phyloP scores from a whole-genome alignment of 2,113 vertebrate species.

The Suncus etruscus region DNA sequence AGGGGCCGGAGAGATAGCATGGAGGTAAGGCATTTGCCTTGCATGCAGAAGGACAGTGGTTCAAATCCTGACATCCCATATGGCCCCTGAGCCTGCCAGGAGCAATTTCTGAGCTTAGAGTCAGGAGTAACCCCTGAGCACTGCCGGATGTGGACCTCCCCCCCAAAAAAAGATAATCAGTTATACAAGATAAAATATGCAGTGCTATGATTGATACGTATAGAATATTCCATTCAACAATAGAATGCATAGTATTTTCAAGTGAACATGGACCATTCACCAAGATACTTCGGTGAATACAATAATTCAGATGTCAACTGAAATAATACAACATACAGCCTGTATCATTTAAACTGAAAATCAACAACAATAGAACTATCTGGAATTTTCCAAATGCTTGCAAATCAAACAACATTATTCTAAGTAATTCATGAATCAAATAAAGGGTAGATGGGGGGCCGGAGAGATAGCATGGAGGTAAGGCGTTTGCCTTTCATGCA shows the following conservation, averaged over 20 bases:
- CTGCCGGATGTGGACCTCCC: no score
- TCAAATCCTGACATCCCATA: no score
- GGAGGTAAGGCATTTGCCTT: no score
- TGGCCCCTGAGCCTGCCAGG: no score
- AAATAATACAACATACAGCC: not conserved
- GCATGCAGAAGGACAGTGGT: no score
- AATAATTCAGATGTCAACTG: slow-evolving; percentile 1
- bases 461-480: no score
- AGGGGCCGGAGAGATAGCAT: no score
- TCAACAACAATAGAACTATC: not conserved
- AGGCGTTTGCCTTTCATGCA: no score
- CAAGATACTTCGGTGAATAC: not conserved
- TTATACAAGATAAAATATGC: not conserved
- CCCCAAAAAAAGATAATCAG: no score
- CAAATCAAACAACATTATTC: slow-evolving; percentile 26
- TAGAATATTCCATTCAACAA: not conserved
- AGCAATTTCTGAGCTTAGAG: no score
- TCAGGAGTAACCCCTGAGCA: no score
- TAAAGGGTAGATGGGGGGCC: no score
- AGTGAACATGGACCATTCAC: not conserved
- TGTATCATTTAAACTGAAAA: slow-evolving; percentile 18
- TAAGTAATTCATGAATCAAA: not conserved
- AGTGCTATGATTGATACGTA: not conserved
- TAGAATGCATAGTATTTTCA: slow-evolving; percentile 19
- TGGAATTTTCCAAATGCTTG: not conserved